Conservation (phyloP, 2,888 invertebrate genomes). For the Unio delphinus region DNA sequence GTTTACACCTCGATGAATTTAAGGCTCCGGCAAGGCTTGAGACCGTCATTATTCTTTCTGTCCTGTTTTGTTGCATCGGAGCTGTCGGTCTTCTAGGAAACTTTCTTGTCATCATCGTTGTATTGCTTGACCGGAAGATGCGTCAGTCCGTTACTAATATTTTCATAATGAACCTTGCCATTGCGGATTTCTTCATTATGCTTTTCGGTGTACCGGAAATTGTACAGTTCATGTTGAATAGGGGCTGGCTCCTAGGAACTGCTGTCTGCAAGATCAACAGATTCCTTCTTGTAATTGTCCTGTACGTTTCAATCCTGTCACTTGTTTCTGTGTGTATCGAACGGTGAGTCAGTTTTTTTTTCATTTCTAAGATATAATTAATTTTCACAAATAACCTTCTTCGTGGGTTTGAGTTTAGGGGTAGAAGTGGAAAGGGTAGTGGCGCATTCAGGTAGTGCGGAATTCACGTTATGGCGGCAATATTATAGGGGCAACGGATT, state of each 20-base stretch:
- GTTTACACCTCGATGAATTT: too few species aligned
- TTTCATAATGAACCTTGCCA: constrained; percentile 69
- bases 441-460: too few species aligned
- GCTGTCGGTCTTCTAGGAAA: constrained; percentile 69
- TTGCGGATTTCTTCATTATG: constrained; percentile 69
- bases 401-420: too few species aligned
- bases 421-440: too few species aligned
- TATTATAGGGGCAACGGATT: too few species aligned
- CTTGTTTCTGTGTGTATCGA: constrained; percentile 73
- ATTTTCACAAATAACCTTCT: too few species aligned
- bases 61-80: constrained; percentile 66
- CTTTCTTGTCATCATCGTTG: constrained; percentile 65
- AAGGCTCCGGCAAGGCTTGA: constrained; percentile 19
- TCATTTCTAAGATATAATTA: too few species aligned
- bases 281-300: constrained; percentile 70
- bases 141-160: constrained; percentile 68
- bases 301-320: constrained; percentile 73
- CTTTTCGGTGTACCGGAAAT: constrained; percentile 69
- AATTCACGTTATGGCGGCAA: too few species aligned
- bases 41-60: constrained; percentile 48
- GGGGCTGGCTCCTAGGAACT: constrained; percentile 67
- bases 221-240: constrained; percentile 64
- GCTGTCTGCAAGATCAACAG: constrained; percentile 69
- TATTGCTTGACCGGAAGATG: constrained; percentile 67
- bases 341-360: constrained; percentile 45